These are phyloP conservation scores for Zoanthus gigantus DNA, from an alignment of 92 coral and sea anemone genomes.

Conservation along the genomic window DNA sequence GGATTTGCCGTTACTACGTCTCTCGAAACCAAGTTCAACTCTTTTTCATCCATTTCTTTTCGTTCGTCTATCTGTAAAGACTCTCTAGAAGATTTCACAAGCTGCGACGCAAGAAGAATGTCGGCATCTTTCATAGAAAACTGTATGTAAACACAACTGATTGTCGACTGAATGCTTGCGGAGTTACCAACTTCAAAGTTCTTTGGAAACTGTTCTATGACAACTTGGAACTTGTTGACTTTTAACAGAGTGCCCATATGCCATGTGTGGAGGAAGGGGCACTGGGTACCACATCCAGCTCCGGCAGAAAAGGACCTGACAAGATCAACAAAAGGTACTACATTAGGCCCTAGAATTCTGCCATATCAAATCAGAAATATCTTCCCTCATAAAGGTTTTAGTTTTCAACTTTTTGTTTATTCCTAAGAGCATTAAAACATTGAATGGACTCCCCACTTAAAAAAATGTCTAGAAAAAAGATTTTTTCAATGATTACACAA, in stretches of 20 bases:
- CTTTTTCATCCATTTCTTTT: neutral
- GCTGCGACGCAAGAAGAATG: conserved; percentile 20
- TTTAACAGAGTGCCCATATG: conserved; percentile 63
- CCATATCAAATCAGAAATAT: too few relatives aligned
- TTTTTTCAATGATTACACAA: too few relatives aligned
- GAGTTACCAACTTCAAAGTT: conserved; percentile 16
- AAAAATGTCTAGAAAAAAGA: too few relatives aligned
- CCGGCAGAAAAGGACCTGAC: neutral
- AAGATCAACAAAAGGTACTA: neutral
- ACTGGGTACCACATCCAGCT: conserved; percentile 7
- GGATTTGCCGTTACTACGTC: neutral
- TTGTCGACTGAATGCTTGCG: conserved; percentile 8
- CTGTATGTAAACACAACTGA: conserved; percentile 60
- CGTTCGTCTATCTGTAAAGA: conserved; percentile 6
- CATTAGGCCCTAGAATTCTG: too few relatives aligned
- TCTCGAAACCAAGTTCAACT: neutral
- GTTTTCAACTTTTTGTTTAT: too few relatives aligned
- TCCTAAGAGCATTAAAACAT: too few relatives aligned
- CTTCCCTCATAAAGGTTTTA: too few relatives aligned
- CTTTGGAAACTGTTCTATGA: conserved; percentile 65
- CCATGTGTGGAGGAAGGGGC: conserved; percentile 65
- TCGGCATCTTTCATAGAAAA: conserved; percentile 58
- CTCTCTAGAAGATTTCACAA: neutral
- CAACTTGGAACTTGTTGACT: conserved; percentile 66
- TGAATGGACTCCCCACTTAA: too few relatives aligned